A percentile compares a stretch with the other conserved stretches of the same genome.
These are phyloP conservation scores for Zhengitettix transpicula DNA, from an alignment of 2,888 invertebrate species.

Conservation along the genomic window DNA sequence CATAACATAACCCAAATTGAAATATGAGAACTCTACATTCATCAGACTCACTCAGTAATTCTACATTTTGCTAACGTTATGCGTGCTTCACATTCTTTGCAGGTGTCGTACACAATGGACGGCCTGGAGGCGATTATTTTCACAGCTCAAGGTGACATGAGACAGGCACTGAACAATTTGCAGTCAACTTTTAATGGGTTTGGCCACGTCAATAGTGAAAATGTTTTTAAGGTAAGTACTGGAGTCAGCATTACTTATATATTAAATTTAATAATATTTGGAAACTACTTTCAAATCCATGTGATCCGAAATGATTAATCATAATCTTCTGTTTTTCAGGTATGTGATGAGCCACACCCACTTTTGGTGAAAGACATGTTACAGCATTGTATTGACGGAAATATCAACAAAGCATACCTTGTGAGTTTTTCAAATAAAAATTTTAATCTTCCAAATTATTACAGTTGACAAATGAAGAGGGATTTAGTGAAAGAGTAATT, in stretches of 20 bases:
- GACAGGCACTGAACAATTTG: constrained; percentile 92
- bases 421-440: constrained; percentile 25
- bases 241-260: not conserved
- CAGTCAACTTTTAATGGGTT: constrained; percentile 91
- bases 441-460: no score
- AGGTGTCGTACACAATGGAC: constrained; percentile 72
- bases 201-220: constrained; percentile 73
- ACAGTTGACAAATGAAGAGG: no score
- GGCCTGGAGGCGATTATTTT: constrained; percentile 93
- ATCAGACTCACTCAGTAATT: no score
- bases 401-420: constrained; percentile 74
- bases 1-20: no score
- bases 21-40: no score
- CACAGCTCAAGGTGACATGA: constrained; percentile 96
- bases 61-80: no score
- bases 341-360: constrained; percentile 98
- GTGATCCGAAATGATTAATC: no score
- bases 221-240: constrained; percentile 69
- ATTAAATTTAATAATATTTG: no score
- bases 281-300: no score
- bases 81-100: no score
- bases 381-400: constrained; percentile 58
- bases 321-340: constrained; percentile 26
- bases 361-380: constrained; percentile 83
- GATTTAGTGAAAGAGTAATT: no score